These are phyloP conservation scores for Nesospiza acunhae DNA, from an alignment of 2,113 vertebrate genomes.

Conservation along the genomic window DNA sequence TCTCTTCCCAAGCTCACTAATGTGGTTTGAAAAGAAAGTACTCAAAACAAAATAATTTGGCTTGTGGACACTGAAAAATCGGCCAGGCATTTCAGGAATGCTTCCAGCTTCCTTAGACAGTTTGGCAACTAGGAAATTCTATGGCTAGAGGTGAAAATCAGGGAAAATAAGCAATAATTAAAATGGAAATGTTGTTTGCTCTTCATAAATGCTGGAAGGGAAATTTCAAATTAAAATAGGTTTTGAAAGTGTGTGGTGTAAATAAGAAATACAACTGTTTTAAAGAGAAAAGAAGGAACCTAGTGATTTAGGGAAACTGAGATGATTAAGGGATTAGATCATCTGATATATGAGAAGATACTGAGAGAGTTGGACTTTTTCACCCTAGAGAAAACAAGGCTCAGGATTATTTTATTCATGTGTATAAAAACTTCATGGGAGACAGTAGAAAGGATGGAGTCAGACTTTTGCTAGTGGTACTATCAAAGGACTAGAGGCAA, in stretches of 20 bases:
- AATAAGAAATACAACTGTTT: neutral
- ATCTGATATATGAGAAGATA: neutral
- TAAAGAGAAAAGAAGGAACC: neutral
- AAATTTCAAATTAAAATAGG: neutral
- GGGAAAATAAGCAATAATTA: neutral
- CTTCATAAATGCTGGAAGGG: neutral
- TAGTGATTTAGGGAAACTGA: neutral
- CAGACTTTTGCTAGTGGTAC: neutral
- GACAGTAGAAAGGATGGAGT: neutral
- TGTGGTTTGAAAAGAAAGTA: neutral
- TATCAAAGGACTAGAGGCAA: neutral
- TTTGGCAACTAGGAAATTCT: neutral
- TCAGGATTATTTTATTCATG: neutral
- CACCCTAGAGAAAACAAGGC: neutral
- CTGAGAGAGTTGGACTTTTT: neutral
- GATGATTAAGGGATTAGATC: neutral
- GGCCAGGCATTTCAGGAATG: neutral
- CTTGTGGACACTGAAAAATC: neutral
- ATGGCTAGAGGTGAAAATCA: neutral
- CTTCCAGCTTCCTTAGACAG: neutral
- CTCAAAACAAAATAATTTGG: neutral
- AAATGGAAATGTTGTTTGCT: neutral
- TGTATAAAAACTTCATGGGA: neutral
- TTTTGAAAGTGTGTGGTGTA: neutral
- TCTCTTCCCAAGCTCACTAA: neutral